Conservation (phyloP, 2,113 vertebrate species). For the Thomomys bottae region DNA sequence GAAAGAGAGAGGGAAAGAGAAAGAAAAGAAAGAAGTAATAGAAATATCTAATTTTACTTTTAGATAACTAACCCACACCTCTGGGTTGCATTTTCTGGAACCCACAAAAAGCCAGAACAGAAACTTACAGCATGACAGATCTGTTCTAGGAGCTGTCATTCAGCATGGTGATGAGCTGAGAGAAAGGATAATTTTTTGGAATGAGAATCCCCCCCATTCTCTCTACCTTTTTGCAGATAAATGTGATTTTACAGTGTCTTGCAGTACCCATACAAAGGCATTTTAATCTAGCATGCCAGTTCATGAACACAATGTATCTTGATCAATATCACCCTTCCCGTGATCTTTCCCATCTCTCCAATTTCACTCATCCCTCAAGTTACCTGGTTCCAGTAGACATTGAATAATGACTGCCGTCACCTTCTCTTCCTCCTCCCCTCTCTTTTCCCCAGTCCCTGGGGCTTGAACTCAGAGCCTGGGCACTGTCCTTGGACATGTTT, state of each 20-base stretch:
- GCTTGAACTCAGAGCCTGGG: too few species aligned
- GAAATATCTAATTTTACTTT: neutral
- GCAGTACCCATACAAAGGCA: too few species aligned
- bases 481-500: too few species aligned
- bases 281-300: too few species aligned
- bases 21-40: neutral
- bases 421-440: too few species aligned
- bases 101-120: neutral
- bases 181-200: neutral
- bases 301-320: too few species aligned
- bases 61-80: neutral
- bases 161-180: neutral
- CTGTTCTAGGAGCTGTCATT: neutral
- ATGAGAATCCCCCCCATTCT: neutral
- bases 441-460: too few species aligned
- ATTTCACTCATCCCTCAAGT: too few species aligned
- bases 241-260: neutral
- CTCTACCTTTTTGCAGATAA: slow-evolving; percentile 24
- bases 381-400: too few species aligned
- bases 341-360: too few species aligned
- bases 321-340: too few species aligned
- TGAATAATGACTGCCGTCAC: too few species aligned
- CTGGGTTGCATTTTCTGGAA: neutral
- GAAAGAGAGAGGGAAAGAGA: neutral
- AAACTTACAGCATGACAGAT: neutral